A percentile compares a stretch with the other conserved stretches of the same genome.
phyloP scores from a whole-genome alignment of 2,797 vertebrate genomes.

The Spondyliosoma cantharus region DNA sequence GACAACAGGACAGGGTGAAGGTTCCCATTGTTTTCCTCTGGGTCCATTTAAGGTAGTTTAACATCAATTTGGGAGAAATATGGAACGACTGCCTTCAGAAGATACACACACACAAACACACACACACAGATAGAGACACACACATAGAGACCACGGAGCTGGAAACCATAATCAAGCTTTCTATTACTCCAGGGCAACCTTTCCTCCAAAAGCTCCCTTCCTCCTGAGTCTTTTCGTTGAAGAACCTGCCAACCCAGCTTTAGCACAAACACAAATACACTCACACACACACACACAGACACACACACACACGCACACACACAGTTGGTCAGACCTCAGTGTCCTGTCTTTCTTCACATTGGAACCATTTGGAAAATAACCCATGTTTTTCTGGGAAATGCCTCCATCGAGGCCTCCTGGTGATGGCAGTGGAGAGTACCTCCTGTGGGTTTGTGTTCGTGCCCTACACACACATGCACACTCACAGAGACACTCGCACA shows the following conservation, averaged over 20 bases:
- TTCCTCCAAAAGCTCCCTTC: constrained; percentile 52
- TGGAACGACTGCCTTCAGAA: constrained; percentile 28
- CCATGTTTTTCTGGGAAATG: constrained; percentile 76
- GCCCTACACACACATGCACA: constrained; percentile 30
- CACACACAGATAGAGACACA: constrained; percentile 4
- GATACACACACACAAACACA: constrained; percentile 22
- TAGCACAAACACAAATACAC: constrained; percentile 2
- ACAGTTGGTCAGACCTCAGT: constrained; percentile 36
- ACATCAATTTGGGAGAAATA: constrained; percentile 51
- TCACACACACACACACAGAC: constrained; percentile 16
- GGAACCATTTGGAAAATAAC: constrained; percentile 80
- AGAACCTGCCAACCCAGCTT: constrained; percentile 49
- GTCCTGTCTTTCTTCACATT: constrained; percentile 79
- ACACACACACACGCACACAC: constrained; percentile 8
- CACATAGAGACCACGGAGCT: constrained; percentile 34
- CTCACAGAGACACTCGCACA: constrained; percentile 24
- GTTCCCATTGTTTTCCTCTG: constrained; percentile 31
- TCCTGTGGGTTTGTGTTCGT: constrained; percentile 70
- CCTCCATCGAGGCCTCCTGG: constrained; percentile 77
- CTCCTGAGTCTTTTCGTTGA: constrained; percentile 66
- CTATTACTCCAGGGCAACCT: constrained; percentile 49
- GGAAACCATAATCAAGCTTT: constrained; percentile 57
- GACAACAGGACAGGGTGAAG: constrained; percentile 24
- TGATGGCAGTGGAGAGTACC: constrained; percentile 72
- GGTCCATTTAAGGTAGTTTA: constrained; percentile 58